Percentiles rank a stretch among this genome's conserved stretches.
Evolutionary conservation across 2,113 vertebrate species (phyloP).

Genomic region (Neolamprologus modestus): DNA sequence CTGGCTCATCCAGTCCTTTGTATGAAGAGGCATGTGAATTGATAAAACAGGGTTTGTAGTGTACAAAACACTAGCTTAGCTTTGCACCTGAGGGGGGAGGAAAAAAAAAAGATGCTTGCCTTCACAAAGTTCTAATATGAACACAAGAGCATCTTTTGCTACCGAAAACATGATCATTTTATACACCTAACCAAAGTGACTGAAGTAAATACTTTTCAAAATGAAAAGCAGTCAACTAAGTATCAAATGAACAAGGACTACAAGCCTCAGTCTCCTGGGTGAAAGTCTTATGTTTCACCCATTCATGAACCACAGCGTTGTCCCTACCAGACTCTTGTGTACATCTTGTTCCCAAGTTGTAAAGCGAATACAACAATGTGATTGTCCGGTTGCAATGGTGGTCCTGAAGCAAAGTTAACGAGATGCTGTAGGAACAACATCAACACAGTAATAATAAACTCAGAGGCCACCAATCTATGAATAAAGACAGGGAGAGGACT

Average conservation of each 20-base stretch:
- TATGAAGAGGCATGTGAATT: not conserved
- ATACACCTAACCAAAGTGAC: not conserved
- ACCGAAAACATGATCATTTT: not conserved
- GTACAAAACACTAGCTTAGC: not conserved
- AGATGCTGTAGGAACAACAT: not conserved
- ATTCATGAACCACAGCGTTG: not conserved
- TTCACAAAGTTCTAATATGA: not conserved
- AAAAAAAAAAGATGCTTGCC: fast-evolving
- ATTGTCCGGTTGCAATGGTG: not conserved
- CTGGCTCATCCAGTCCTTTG: not conserved
- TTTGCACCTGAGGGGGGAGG: not conserved
- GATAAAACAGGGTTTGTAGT: not conserved
- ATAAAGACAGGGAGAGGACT: not conserved
- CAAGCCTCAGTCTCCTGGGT: not conserved
- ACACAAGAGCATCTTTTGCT: not conserved
- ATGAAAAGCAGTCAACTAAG: not conserved
- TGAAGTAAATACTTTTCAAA: not conserved
- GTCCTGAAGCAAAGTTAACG: not conserved
- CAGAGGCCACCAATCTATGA: not conserved
- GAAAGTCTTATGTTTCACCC: not conserved
- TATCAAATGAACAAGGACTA: not conserved
- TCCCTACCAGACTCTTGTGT: not conserved
- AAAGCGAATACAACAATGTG: not conserved
- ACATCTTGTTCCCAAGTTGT: not conserved
- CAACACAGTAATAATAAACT: not conserved